Evolutionary conservation across 64 coral and sea anemone genomes (phyloP).

Genomic region (Anthopleura sola): DNA sequence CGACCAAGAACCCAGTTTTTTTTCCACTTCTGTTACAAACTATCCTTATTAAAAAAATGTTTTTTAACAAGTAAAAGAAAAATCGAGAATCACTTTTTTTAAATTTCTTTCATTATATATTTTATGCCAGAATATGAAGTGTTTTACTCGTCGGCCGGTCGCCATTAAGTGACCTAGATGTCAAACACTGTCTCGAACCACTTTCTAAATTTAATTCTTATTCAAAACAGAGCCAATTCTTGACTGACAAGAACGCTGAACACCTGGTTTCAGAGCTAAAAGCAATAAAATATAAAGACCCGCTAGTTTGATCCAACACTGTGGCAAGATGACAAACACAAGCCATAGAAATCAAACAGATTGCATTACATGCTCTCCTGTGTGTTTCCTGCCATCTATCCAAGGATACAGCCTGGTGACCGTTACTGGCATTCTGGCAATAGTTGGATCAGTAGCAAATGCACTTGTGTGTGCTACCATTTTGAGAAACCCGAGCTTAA

Average conservation of each 20-base stretch:
- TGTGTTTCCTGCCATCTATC: background rate
- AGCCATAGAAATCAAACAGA: background rate
- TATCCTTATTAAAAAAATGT: too few species aligned
- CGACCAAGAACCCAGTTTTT: too few species aligned
- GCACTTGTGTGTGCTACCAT: slow-evolving; percentile 43
- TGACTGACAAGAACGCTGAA: background rate
- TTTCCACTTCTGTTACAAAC: too few species aligned
- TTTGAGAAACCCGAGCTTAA: slow-evolving; percentile 28
- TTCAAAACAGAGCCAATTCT: too few species aligned
- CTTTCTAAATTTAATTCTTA: too few species aligned
- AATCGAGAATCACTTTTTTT: too few species aligned
- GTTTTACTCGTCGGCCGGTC: too few species aligned
- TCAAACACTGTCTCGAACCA: too few species aligned
- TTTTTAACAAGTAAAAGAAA: too few species aligned
- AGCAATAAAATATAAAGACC: background rate
- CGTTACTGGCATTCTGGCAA: background rate
- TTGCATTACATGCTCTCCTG: background rate
- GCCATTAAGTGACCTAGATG: too few species aligned
- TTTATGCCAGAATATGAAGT: too few species aligned
- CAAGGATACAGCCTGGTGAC: background rate
- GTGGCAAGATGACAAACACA: background rate
- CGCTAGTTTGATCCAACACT: background rate
- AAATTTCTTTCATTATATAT: too few species aligned
- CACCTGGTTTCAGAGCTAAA: background rate
- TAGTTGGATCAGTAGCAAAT: background rate